Conservation (phyloP, 2,113 vertebrate genomes). For the Salvelinus namaycush region DNA sequence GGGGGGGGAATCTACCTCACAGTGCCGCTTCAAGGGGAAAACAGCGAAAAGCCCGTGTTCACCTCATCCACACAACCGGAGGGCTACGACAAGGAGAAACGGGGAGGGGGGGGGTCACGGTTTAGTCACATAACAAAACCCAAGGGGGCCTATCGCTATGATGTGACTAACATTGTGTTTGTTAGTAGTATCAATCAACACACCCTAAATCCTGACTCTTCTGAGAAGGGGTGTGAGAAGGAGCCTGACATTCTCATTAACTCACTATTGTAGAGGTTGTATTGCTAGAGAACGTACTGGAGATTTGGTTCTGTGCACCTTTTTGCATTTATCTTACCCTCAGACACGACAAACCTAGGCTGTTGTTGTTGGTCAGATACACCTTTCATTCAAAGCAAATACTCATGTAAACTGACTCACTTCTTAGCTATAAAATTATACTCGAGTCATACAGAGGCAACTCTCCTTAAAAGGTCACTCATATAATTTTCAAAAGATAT, state of each 20-base stretch:
- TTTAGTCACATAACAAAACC: slow-evolving; percentile 56
- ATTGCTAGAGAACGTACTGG: neutral
- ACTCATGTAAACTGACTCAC: neutral
- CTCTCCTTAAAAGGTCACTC: no score
- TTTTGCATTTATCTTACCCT: neutral
- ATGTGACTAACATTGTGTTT: neutral
- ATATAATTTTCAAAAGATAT: neutral
- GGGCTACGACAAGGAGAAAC: slow-evolving; percentile 33
- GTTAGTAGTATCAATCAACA: slow-evolving; percentile 1
- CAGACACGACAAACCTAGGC: neutral
- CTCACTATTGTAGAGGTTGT: neutral
- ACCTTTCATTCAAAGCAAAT: neutral
- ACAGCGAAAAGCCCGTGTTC: slow-evolving; percentile 72
- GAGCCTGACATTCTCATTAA: slow-evolving; percentile 1
- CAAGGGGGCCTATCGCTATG: slow-evolving; percentile 5
- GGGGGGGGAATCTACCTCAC: neutral
- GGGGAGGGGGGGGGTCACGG: slow-evolving; percentile 8
- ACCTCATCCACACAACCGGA: slow-evolving; percentile 84
- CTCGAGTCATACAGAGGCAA: neutral
- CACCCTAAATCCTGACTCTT: neutral
- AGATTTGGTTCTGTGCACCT: neutral
- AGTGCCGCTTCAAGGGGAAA: slow-evolving; percentile 8
- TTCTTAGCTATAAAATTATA: neutral
- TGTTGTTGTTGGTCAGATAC: neutral
- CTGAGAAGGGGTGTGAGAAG: neutral